Percentiles rank a stretch among this genome's conserved stretches.
Evolutionary conservation across 2,797 vertebrate genomes (phyloP).

Genomic region (Meda fulgida): DNA sequence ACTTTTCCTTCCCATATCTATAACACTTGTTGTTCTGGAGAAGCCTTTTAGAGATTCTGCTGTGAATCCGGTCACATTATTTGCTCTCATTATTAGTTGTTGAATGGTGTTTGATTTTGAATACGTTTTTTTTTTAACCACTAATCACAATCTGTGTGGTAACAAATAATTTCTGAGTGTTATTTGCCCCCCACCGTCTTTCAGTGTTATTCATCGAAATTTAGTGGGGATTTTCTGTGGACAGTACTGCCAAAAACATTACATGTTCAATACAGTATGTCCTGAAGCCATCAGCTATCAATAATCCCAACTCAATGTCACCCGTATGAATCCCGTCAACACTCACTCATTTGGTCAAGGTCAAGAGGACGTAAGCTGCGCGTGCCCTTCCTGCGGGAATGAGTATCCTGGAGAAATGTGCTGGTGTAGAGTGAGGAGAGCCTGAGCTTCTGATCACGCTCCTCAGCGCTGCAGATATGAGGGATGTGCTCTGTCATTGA

Average conservation of each 20-base stretch:
- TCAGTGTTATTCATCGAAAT: neutral
- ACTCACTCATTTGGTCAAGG: conserved; percentile 32
- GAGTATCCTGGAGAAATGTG: conserved; percentile 24
- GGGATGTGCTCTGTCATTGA: neutral
- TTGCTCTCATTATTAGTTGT: neutral
- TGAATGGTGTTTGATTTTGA: neutral
- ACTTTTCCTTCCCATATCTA: neutral
- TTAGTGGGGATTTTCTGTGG: neutral
- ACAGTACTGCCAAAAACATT: neutral
- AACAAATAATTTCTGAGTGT: too few relatives aligned
- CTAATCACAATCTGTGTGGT: too few relatives aligned
- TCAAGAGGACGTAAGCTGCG: neutral
- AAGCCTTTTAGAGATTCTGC: neutral
- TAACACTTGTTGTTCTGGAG: too few relatives aligned
- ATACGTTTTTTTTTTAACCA: neutral
- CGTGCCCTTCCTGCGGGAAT: conserved; percentile 3
- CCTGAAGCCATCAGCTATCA: neutral
- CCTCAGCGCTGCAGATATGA: neutral
- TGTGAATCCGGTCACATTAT: neutral
- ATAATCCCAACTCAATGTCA: neutral
- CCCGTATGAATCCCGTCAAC: neutral
- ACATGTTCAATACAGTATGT: conserved; percentile 11
- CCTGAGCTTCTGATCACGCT: neutral
- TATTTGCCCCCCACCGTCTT: neutral
- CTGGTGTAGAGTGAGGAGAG: conserved; percentile 12